Percentiles rank a stretch among this genome's conserved stretches.
These are phyloP conservation scores for Ianthella basta DNA, from an alignment of 37 sponge, comb jelly and placozoan species.

Conservation along the genomic window DNA sequence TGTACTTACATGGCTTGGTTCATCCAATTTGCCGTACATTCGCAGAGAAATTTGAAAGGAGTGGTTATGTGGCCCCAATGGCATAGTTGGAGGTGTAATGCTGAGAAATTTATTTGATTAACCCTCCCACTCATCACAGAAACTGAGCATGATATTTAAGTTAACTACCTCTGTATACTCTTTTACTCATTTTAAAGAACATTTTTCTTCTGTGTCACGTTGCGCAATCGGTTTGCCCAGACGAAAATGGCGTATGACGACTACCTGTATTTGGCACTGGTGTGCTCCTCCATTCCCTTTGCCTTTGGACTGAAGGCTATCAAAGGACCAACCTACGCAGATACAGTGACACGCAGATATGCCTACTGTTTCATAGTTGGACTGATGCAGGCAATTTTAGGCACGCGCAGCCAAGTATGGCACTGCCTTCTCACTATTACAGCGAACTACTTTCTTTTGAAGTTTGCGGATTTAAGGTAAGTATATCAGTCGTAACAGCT, in stretches of 20 bases:
- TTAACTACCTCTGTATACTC: too few species aligned
- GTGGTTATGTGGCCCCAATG: too few species aligned
- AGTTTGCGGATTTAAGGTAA: not conserved
- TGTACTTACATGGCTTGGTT: not conserved
- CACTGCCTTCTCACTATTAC: not conserved
- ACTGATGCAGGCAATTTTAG: not conserved
- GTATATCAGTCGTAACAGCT: not conserved
- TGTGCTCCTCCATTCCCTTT: conserved; percentile 2
- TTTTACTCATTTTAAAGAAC: too few species aligned
- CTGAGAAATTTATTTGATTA: too few species aligned
- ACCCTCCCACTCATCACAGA: too few species aligned
- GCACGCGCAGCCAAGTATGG: conserved; percentile 10
- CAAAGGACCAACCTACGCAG: not conserved
- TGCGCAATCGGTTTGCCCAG: not conserved
- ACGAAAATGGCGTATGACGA: conserved; percentile 38
- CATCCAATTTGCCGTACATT: not conserved
- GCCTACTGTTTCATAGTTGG: conserved; percentile 1
- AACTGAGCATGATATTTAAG: too few species aligned
- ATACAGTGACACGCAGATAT: not conserved
- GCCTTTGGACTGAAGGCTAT: conserved; percentile 2
- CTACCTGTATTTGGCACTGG: conserved; percentile 21
- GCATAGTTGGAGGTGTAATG: too few species aligned
- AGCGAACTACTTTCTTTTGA: conserved; percentile 2
- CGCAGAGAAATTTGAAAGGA: not conserved
- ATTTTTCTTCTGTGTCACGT: too few species aligned